Evolutionary conservation across 2,888 invertebrate genomes (phyloP).

Genomic region (Folsomia candida): DNA sequence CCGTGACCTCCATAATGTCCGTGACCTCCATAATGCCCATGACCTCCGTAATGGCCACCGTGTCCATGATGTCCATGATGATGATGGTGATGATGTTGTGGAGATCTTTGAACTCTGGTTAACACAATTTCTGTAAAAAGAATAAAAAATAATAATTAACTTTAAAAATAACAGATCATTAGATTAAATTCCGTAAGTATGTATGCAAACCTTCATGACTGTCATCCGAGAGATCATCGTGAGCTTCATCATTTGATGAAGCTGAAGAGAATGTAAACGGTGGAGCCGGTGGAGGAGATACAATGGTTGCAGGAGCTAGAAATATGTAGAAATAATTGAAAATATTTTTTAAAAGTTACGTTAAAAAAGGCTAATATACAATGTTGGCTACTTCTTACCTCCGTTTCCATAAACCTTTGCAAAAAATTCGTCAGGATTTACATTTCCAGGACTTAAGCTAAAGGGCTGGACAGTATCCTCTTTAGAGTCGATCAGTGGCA

Average conservation of each 20-base stretch:
- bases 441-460: slow-evolving; percentile 32
- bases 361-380: too few species aligned
- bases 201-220: slow-evolving; percentile 3
- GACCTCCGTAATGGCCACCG: slow-evolving; percentile 2
- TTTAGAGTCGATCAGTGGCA: slow-evolving; percentile 13
- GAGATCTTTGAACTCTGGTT: neutral
- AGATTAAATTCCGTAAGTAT: neutral
- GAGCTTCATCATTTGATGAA: neutral
- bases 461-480: slow-evolving; percentile 30
- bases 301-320: neutral
- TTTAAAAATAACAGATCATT: neutral
- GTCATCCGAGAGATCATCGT: neutral
- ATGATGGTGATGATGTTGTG: neutral
- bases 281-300: neutral
- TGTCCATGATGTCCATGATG: slow-evolving; percentile 9
- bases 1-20: slow-evolving; percentile 7
- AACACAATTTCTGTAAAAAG: neutral
- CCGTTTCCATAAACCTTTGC: neutral
- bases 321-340: neutral
- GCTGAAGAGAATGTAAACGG: too few species aligned
- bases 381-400: slow-evolving; percentile 2
- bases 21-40: slow-evolving; percentile 6
- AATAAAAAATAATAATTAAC: neutral
- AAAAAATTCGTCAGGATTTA: slow-evolving; percentile 25
- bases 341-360: neutral